Evolutionary conservation across 2,797 vertebrate genomes (phyloP).

Genomic region (Clarias laeviceps): DNA sequence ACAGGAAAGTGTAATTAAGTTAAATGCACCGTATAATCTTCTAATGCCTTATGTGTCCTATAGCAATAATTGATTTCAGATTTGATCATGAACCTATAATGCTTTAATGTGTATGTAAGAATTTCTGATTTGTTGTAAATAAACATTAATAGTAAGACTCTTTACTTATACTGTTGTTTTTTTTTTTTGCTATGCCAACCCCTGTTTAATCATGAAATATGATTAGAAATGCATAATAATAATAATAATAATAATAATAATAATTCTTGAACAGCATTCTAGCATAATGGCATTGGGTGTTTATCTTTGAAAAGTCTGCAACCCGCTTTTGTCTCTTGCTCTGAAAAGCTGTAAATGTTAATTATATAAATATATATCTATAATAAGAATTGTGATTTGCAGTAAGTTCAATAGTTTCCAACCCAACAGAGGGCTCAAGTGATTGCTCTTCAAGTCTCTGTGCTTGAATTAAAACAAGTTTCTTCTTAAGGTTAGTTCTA

Average conservation of each 20-base stretch:
- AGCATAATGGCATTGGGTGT: background rate
- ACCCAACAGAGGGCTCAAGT: conserved; percentile 17
- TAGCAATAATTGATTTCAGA: background rate
- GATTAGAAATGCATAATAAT: background rate
- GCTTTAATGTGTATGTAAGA: background rate
- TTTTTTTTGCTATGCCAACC: background rate
- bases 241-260: background rate
- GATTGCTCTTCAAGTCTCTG: background rate
- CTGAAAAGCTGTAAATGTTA: background rate
- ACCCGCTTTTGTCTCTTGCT: background rate
- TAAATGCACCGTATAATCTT: background rate
- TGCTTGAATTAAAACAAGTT: background rate
- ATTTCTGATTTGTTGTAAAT: background rate
- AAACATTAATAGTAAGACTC: background rate
- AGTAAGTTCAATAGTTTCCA: background rate
- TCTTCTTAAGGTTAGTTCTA: conserved; percentile 13
- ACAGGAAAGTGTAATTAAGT: conserved; percentile 19
- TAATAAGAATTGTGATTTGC: background rate
- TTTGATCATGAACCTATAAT: background rate
- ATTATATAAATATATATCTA: background rate
- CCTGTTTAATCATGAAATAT: background rate
- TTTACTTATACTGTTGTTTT: background rate
- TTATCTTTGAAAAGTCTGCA: background rate
- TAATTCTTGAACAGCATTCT: background rate
- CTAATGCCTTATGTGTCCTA: background rate